A percentile compares a stretch with the other conserved stretches of the same genome.
phyloP scores from a whole-genome alignment of 2,797 vertebrate genomes.

The Alca torda region DNA sequence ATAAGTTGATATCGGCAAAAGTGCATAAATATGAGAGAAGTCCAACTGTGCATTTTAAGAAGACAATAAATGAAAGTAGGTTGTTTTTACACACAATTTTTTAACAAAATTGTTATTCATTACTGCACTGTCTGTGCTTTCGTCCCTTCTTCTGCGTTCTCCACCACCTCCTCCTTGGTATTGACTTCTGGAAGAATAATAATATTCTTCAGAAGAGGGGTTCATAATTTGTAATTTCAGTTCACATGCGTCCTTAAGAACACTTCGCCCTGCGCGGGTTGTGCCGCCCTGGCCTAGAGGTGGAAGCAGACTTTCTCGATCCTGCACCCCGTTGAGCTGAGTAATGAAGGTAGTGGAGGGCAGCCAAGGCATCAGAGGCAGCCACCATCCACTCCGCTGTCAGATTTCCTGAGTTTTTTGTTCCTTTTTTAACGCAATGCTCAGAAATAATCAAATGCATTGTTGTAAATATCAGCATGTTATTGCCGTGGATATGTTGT shows the following conservation, averaged over 20 bases:
- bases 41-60: neutral
- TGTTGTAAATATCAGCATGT: neutral
- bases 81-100: neutral
- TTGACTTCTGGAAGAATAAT: neutral
- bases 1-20: neutral
- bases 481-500: neutral
- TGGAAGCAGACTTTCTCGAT: neutral
- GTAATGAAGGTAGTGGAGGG: neutral
- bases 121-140: neutral
- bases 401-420: neutral
- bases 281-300: neutral
- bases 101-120: neutral
- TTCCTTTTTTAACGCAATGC: neutral
- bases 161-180: neutral
- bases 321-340: neutral
- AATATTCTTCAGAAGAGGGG: neutral
- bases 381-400: neutral
- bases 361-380: neutral
- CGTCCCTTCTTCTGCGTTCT: neutral
- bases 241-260: neutral
- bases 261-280: neutral
- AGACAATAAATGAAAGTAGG: neutral
- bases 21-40: neutral
- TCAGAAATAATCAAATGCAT: slow-evolving; percentile 22
- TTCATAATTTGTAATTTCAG: neutral